A percentile compares a stretch with the other conserved stretches of the same genome.
These are phyloP conservation scores for Sebastes steindachneri DNA, from an alignment of 2,797 vertebrate species.

Conservation along the genomic window DNA sequence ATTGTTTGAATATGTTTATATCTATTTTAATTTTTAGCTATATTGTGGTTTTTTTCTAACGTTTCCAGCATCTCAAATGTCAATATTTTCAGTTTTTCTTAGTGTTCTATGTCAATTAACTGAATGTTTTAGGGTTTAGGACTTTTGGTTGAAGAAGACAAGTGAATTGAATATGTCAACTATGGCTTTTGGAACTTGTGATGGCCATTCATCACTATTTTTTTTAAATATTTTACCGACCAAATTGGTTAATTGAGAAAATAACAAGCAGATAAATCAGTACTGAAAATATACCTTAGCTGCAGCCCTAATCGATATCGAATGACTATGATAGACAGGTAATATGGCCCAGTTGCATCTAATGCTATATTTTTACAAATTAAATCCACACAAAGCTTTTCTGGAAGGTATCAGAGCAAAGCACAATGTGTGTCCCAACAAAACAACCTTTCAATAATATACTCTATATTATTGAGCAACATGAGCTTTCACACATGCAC, in stretches of 20 bases:
- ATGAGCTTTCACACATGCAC: neutral
- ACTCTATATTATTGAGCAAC: neutral
- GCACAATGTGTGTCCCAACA: neutral
- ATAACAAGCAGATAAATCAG: neutral
- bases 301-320: neutral
- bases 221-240: neutral
- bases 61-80: neutral
- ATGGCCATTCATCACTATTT: neutral
- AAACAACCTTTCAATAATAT: neutral
- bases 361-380: neutral
- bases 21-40: neutral
- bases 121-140: neutral
- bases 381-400: neutral
- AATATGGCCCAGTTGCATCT: neutral
- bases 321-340: neutral
- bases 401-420: neutral
- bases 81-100: neutral
- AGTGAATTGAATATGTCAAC: neutral
- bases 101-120: neutral
- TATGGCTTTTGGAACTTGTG: neutral
- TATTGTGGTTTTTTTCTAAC: neutral
- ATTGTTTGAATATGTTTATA: neutral
- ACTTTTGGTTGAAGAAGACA: neutral
- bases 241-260: neutral
- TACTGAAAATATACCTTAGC: neutral